Base-by-base conservation (phyloP, 2,113 vertebrate genomes). In the Bubalus kerabau region DNA sequence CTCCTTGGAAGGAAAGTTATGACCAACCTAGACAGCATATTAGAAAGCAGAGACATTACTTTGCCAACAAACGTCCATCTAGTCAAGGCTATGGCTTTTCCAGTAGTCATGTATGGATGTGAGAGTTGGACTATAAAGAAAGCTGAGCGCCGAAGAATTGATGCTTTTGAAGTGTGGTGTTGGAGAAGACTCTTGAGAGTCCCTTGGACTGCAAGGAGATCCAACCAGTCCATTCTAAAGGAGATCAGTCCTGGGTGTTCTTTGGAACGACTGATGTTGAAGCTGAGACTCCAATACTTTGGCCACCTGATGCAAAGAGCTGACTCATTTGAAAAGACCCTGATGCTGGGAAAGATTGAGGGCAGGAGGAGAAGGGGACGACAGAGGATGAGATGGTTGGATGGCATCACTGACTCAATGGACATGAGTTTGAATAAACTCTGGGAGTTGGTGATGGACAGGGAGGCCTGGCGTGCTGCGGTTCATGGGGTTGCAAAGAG, bases 131-230 rank as follows among this genome's bases (percentile, higher is more conserved):
- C 67, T 40, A 3, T 23, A 12, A 71, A 71, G n/a, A 71, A 71
- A 36, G n/a, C 64, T 71, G 64, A 71, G 64, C 0, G 0, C n/a
- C 0, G 1, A 71, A 11, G n/a, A 71, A 71, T 5, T 71, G n/a
- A 21, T 71, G 64, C n/a, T n/a, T 67, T 67, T 19, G 64, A 67
- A 21, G 0, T 19, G 4, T 67, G 32, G 32, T 67, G 1, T 67
- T 36, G 17, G 64, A 36, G 16, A 67, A 67, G 64, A 21, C 8
- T 36, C 64, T 67, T 19, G 32, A 67, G 64, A 67, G 3, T 67
- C 16, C 64, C 32, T 67, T n/a, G 32, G 64, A 36, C 64, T 67
- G 64, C 32, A 67, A 67, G 64, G 16, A n/a, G 3, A 19, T 67
- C 64, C 64, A 67, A 67, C 64, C 64, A 67, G 0, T 67, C 64